Evolutionary conservation across 2,888 invertebrate species (phyloP), one percentile per base, ranked within the genome.

Genomic region (Hyppa rectilinea): DNA sequence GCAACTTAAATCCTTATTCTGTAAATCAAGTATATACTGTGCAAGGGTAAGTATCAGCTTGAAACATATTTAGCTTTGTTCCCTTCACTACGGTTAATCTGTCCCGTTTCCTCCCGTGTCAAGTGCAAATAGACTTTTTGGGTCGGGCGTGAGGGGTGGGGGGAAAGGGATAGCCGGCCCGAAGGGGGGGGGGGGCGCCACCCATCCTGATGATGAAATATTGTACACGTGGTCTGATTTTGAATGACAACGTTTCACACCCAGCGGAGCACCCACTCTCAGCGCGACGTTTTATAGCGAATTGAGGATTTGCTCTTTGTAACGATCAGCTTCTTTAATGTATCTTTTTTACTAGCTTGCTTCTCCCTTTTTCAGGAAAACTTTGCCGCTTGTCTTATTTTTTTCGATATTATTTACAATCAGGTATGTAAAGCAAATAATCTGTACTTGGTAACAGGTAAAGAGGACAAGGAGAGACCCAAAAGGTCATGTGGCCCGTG

Each of bases 201-300:
- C 93, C 93, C 93, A 94, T 91, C 95, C 96, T 96, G 96, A 97
- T 96, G 97, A 97, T 97, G 97, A 97, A 97, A 97, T 97, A 97
- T 97, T 96, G 97, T 96, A 96, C 97, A 97, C 97, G 97, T 97
- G 97, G 97, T 97, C 96, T 96, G 97, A 97, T 97, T 97, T 96
- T 96, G 96, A 97, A 97, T 97, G 97, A 97, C 97, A 96, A 95
- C 96, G 96, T 96, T 93, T 96, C 95, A n/a, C n/a, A n/a, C 94
- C 96, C 95, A 95, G 93, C 92, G 87, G 91, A 89, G 93, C 88
- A 89, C 89, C 89, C 90, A 90, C 91, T 92, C 90, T 87, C 87
- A 87, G 85, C 93, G 93, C 95, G 95, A 95, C 91, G 88, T 91
- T 94, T 94, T 94, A 94, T 93, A 87, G 92, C 89, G 90, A 91